These are phyloP conservation scores for Parasteatoda tepidariorum DNA, from an alignment of 1,140 invertebrate species.

Conservation along the genomic window DNA sequence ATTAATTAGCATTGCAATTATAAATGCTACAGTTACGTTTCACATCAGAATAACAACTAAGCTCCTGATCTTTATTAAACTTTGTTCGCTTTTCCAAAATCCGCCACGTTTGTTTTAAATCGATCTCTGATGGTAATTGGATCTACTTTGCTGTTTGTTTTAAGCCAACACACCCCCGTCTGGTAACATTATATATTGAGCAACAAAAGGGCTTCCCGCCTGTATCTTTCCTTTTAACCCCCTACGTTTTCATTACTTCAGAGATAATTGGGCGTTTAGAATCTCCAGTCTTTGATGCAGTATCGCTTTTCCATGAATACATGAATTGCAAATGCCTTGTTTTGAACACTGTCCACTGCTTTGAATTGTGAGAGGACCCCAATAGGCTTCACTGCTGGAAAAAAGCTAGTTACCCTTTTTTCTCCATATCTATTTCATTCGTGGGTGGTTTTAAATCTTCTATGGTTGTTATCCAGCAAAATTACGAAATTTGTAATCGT, in stretches of 20 bases:
- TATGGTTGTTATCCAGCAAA: not conserved
- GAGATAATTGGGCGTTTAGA: conserved; percentile 36
- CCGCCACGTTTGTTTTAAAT: not conserved
- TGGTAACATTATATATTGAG: not conserved
- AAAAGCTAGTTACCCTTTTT: not conserved
- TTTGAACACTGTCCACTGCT: not conserved
- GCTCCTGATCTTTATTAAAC: too few species aligned
- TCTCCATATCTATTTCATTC: not conserved
- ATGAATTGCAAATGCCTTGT: conserved; percentile 14
- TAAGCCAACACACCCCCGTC: conserved; percentile 4
- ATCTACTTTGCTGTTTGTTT: not conserved
- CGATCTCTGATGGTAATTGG: not conserved
- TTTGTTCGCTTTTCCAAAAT: not conserved
- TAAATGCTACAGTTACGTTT: too few species aligned
- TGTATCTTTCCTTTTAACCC: not conserved
- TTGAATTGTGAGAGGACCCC: too few species aligned
- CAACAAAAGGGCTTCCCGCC: not conserved
- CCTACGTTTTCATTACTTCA: conserved; percentile 23
- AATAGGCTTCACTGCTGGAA: not conserved
- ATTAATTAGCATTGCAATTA: too few species aligned
- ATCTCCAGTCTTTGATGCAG: not conserved
- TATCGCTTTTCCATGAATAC: conserved; percentile 38
- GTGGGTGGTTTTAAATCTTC: not conserved
- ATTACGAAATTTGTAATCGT: not conserved
- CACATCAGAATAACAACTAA: too few species aligned